Evolutionary conservation across 2,888 invertebrate genomes (phyloP), one percentile per base, ranked within the genome.

Genomic region (Tiliacea aurago): DNA sequence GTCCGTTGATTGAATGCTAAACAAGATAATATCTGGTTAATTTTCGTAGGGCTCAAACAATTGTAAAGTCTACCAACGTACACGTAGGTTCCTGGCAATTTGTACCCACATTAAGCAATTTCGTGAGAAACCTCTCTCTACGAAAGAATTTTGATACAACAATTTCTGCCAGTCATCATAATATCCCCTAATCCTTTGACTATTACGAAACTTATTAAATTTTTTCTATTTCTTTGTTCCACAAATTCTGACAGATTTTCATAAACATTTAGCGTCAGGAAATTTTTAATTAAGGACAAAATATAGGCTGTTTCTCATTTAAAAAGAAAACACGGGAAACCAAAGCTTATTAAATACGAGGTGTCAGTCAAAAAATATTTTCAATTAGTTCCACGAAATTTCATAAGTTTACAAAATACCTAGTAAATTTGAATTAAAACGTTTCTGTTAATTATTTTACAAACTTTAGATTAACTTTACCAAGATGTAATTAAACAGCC

Each of bases 211-310:
- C 69, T 75, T 81, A 81, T 75, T 78, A 65, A 7, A 69, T 71
- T 78, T 78, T 78, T 75, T 66, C 37, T 63, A 53, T 56, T 45
- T 71, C 69, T 78, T 74, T 53, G 37, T 59, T 64, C 13, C 37
- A 45, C 53, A 70, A 81, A 56, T 62, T 78, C 45, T 69, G 71
- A 33, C 41, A 59, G 67, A 81, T 78, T 77, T 73, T 74, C 65
- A 63, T 69, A 59, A 71, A 75, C 15, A 58, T 62, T 66, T 47
- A n/a, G 58, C 18, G 55, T 13, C 45, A 58, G 23, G 61, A 74
- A 61, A 23, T 23, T 69, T 81, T 81, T 81, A 81, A 81, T 81
- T 75, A 81, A 72, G 66, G 45, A 37, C 70, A 69, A 66, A 81
- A 73, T 80, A 65, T 28, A 58, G 53, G 65, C 61, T 71, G 53